A percentile compares a stretch with the other conserved stretches of the same genome.
phyloP scores from a whole-genome alignment of 2,888 invertebrate species.

The Sphecodes monilicornis region DNA sequence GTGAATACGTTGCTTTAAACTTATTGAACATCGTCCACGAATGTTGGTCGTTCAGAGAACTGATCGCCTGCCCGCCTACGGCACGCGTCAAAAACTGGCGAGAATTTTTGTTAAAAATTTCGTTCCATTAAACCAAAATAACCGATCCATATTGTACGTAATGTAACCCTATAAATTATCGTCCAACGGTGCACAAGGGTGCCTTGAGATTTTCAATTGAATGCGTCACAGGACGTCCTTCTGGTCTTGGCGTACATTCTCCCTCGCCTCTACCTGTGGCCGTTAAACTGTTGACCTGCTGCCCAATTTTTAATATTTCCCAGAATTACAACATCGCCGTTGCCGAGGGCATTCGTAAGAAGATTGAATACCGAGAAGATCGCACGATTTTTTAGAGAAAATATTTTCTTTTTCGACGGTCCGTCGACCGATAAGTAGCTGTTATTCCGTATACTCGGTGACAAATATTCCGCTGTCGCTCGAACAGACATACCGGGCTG shows the following conservation, averaged over 20 bases:
- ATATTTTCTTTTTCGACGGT: slow-evolving; percentile 63
- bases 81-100: background rate
- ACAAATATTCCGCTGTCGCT: slow-evolving; percentile 64
- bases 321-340: slow-evolving; percentile 53
- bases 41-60: background rate
- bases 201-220: slow-evolving; percentile 82
- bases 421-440: background rate
- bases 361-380: background rate
- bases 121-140: slow-evolving; percentile 61
- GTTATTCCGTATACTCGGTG: slow-evolving; percentile 39
- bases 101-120: slow-evolving; percentile 46
- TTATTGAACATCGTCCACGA: background rate
- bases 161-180: slow-evolving; percentile 76
- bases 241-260: slow-evolving; percentile 78
- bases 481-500: slow-evolving; percentile 72
- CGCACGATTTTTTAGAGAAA: slow-evolving; percentile 67
- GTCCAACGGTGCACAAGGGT: slow-evolving; percentile 76
- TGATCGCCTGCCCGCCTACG: background rate
- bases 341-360: background rate
- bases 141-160: slow-evolving; percentile 73
- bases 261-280: slow-evolving; percentile 66
- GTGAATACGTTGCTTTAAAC: background rate
- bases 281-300: slow-evolving; percentile 64
- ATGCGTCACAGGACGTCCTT: slow-evolving; percentile 81
- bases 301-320: slow-evolving; percentile 61